Percentiles rank a stretch among this genome's conserved stretches.
Evolutionary conservation across 1,140 invertebrate genomes (phyloP).

Genomic region (Brachionus paranguensis): DNA sequence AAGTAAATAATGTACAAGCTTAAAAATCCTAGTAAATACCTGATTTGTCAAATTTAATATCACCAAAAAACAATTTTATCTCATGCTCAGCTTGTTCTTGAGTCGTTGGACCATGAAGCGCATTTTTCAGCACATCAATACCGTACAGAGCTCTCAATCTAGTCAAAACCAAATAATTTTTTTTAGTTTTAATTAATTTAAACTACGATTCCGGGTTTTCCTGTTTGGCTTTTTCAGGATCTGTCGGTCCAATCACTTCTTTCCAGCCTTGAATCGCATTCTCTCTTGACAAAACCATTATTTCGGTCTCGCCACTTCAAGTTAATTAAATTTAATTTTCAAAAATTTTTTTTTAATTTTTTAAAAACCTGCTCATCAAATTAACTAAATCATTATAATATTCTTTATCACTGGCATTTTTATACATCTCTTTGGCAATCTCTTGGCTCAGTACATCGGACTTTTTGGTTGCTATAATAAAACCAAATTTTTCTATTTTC

Average conservation of each 20-base stretch:
- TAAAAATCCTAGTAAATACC: slow-evolving; percentile 42
- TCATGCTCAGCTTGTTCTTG: slow-evolving; percentile 45
- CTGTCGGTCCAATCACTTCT: slow-evolving; percentile 49
- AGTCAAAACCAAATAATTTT: not conserved
- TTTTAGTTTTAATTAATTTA: not conserved
- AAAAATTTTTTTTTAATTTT: not conserved
- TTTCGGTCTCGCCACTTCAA: slow-evolving; percentile 51
- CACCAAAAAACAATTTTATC: slow-evolving; percentile 51
- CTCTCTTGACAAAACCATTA: slow-evolving; percentile 53
- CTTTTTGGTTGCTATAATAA: slow-evolving; percentile 51
- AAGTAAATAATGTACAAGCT: not conserved
- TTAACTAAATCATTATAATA: slow-evolving; percentile 51
- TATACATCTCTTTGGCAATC: slow-evolving; percentile 50
- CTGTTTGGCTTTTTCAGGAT: slow-evolving; percentile 51
- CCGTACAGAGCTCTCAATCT: slow-evolving; percentile 52
- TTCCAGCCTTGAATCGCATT: slow-evolving; percentile 53
- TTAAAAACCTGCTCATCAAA: slow-evolving; percentile 50
- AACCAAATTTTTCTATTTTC: slow-evolving; percentile 53
- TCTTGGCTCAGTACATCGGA: slow-evolving; percentile 49
- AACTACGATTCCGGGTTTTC: slow-evolving; percentile 49
- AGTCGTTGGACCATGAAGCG: slow-evolving; percentile 50
- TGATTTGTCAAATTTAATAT: slow-evolving; percentile 48
- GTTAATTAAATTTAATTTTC: not conserved
- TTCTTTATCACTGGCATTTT: slow-evolving; percentile 47
- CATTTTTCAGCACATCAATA: slow-evolving; percentile 48